A percentile compares a stretch with the other conserved stretches of the same genome.
These are phyloP conservation scores for Hirtodrosophila trivittata DNA, from an alignment of 2,888 invertebrate genomes.

Conservation along the genomic window DNA sequence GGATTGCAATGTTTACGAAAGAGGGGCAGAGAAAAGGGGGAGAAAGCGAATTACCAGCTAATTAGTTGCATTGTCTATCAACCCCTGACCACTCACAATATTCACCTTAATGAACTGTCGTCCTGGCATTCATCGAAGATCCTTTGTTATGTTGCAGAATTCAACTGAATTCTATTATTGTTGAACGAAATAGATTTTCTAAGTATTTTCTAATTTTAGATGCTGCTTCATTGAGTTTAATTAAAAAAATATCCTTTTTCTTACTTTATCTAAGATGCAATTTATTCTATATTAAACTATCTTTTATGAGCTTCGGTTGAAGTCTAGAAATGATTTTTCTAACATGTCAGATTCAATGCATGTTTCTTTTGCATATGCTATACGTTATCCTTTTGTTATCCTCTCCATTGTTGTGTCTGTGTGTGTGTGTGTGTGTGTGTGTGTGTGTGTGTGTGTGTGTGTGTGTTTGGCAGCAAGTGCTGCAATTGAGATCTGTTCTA, in stretches of 20 bases:
- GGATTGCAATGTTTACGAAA: neutral
- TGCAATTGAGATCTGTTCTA: slow-evolving; percentile 34
- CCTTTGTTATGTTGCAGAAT: neutral
- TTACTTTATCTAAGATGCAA: too few species aligned
- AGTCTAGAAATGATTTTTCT: neutral
- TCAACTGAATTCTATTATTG: neutral
- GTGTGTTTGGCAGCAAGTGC: slow-evolving; percentile 13
- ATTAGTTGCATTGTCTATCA: slow-evolving; percentile 17
- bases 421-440: neutral
- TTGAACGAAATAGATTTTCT: too few species aligned
- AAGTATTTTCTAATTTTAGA: too few species aligned
- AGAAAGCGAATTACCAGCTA: slow-evolving; percentile 15
- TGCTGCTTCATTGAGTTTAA: too few species aligned
- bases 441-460: neutral
- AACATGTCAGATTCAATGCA: too few species aligned
- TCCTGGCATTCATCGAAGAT: neutral
- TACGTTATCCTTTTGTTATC: slow-evolving; percentile 30
- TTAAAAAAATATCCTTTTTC: too few species aligned
- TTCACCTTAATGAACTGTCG: neutral
- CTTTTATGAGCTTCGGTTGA: too few species aligned
- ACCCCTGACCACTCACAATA: slow-evolving; percentile 7
- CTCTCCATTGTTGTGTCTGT: slow-evolving; percentile 4
- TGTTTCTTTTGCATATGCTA: slow-evolving; percentile 19
- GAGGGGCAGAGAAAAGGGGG: neutral
- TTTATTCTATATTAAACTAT: too few species aligned